Evolutionary conservation across 2,113 vertebrate genomes (phyloP), one percentile per base, ranked within the genome.

Genomic region (Atlantisia rogersi): DNA sequence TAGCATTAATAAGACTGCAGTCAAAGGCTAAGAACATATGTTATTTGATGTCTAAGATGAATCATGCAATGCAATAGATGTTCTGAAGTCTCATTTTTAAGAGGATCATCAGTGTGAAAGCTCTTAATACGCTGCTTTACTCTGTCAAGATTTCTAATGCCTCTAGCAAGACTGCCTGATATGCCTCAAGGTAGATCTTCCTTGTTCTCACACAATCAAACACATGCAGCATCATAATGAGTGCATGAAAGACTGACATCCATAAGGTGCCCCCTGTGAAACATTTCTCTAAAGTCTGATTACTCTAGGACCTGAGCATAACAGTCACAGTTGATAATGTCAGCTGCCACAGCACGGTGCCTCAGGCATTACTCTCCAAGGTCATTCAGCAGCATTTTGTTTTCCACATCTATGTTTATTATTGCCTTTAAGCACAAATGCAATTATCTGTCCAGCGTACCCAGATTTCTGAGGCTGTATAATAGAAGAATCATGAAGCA

Each of bases 151-250:
- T 94, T 88, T 86, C 96, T 95, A 97, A 97, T 96, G 89, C 92
- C 67, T 97, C 80, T 78, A 88, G 71, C 95, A 91, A 95, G 96
- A 96, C 82, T 32, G 90, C 59, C 92, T 86, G 95, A 94, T 88
- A 92, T 3, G 94, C 97, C 97, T 96, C 95, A 79, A 98, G 97
- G 97, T 97, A 87, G 89, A 77, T 96, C 69, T 92, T 93, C 70
- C 95, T 92, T 97, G 76, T 97, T 96, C 97, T 97, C 98, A 97
- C 98, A 98, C 92, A 98, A 92, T 90, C 91, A 97, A 97, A 98
- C 98, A 98, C 96, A 96, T 68, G 76, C 90, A 94, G 95, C 96
- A 96, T 95, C 96, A 63, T 56, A 96, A 98, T 92, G 97, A 96
- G 92, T 71, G 64, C 17, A 18, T 88, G 86, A 97, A 95, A 97